A percentile compares a stretch with the other conserved stretches of the same genome.
Evolutionary conservation across 2,888 invertebrate species (phyloP).

Genomic region (Meghimatium bilineatum): DNA sequence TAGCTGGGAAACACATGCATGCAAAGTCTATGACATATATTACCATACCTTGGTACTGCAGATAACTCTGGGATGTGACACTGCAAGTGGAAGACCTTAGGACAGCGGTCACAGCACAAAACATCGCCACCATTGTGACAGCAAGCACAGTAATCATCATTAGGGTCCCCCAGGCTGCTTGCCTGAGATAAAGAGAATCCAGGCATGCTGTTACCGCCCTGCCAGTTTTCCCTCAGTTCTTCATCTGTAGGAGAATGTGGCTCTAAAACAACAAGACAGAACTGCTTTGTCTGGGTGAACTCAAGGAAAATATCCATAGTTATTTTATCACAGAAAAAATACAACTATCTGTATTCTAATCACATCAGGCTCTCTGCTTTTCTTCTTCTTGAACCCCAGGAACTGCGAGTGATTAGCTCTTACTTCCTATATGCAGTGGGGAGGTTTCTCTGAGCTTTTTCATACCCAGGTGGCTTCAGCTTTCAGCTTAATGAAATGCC

Average conservation of each 20-base stretch:
- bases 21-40: too few species aligned
- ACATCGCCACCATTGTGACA: constrained; percentile 97
- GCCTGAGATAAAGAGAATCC: constrained; percentile 50
- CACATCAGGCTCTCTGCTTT: too few species aligned
- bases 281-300: background rate
- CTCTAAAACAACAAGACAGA: background rate
- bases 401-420: too few species aligned
- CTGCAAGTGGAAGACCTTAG: constrained; percentile 94
- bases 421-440: too few species aligned
- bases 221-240: constrained; percentile 49
- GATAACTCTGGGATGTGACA: constrained; percentile 94
- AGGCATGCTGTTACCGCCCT: constrained; percentile 53
- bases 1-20: too few species aligned
- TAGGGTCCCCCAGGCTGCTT: constrained; percentile 83
- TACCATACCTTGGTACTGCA: constrained; percentile 76
- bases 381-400: too few species aligned
- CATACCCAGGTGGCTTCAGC: too few species aligned
- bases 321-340: too few species aligned
- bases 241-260: constrained; percentile 34
- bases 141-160: constrained; percentile 97
- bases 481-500: too few species aligned
- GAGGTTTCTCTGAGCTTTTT: too few species aligned
- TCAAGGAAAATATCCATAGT: background rate
- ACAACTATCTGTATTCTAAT: too few species aligned
- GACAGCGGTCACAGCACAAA: constrained; percentile 96